phyloP scores from a whole-genome alignment of 2,797 vertebrate genomes.

The Hippoglossus hippoglossus region DNA sequence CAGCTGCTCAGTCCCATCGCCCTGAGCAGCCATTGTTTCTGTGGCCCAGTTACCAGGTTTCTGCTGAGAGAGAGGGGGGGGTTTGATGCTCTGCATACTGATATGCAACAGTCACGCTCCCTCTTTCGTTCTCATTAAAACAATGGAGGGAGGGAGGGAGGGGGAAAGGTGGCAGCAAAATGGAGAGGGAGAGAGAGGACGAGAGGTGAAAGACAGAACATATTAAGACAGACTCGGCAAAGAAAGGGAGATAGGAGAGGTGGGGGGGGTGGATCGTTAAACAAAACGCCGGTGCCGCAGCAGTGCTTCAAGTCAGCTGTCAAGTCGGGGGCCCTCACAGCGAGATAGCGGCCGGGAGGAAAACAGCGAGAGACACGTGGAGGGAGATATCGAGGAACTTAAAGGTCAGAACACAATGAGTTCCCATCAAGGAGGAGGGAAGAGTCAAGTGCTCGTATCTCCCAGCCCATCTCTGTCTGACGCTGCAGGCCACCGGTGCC shows the following conservation, averaged over 20 bases:
- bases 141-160: background rate
- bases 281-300: slow-evolving; percentile 35
- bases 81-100: slow-evolving; percentile 43
- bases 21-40: slow-evolving; percentile 47
- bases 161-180: background rate
- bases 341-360: slow-evolving; percentile 47
- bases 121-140: slow-evolving; percentile 52
- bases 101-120: slow-evolving; percentile 34
- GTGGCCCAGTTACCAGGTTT: slow-evolving; percentile 44
- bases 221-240: slow-evolving; percentile 27
- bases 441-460: slow-evolving; percentile 66
- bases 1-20: slow-evolving; percentile 22
- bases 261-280: slow-evolving; percentile 32
- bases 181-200: background rate
- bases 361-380: slow-evolving; percentile 43
- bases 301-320: slow-evolving; percentile 58
- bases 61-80: slow-evolving; percentile 15
- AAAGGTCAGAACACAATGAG: slow-evolving; percentile 74
- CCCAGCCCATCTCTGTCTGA: slow-evolving; percentile 49
- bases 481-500: slow-evolving; percentile 46
- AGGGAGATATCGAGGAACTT: slow-evolving; percentile 56
- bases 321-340: slow-evolving; percentile 46
- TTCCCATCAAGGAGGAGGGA: slow-evolving; percentile 67
- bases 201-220: slow-evolving; percentile 32
- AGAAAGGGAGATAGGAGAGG: slow-evolving; percentile 32